A percentile compares a stretch with the other conserved stretches of the same genome.
These are phyloP conservation scores for Megaceryle torquata DNA, from an alignment of 2,113 vertebrate species.

Conservation along the genomic window DNA sequence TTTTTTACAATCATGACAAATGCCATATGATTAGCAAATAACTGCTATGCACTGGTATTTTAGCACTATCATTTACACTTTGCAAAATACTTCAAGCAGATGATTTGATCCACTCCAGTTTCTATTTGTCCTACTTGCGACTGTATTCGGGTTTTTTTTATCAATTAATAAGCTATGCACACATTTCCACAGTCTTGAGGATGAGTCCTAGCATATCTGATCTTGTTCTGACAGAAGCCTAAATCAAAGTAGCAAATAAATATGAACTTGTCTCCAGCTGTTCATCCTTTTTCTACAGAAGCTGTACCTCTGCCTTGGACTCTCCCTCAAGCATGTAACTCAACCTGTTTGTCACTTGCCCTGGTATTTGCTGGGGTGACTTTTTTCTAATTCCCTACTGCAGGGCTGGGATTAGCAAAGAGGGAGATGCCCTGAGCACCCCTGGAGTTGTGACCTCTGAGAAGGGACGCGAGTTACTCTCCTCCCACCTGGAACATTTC, in stretches of 20 bases:
- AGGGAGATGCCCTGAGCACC: background rate
- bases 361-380: background rate
- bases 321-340: accelerated
- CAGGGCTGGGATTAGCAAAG: background rate
- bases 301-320: background rate
- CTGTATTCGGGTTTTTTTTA: background rate
- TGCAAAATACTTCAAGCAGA: background rate
- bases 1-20: background rate
- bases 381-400: background rate
- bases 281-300: background rate
- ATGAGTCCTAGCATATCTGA: background rate
- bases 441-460: background rate
- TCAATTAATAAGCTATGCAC: background rate
- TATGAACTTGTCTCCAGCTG: background rate
- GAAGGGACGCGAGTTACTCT: background rate
- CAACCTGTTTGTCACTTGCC: background rate
- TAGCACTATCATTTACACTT: background rate
- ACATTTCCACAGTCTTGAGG: background rate
- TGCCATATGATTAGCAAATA: background rate
- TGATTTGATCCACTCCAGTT: background rate
- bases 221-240: background rate
- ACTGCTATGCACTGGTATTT: background rate
- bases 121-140: background rate
- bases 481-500: background rate
- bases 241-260: background rate